Evolutionary conservation across 2,797 vertebrate genomes (phyloP).

Genomic region (Leucoraja ocellata): DNA sequence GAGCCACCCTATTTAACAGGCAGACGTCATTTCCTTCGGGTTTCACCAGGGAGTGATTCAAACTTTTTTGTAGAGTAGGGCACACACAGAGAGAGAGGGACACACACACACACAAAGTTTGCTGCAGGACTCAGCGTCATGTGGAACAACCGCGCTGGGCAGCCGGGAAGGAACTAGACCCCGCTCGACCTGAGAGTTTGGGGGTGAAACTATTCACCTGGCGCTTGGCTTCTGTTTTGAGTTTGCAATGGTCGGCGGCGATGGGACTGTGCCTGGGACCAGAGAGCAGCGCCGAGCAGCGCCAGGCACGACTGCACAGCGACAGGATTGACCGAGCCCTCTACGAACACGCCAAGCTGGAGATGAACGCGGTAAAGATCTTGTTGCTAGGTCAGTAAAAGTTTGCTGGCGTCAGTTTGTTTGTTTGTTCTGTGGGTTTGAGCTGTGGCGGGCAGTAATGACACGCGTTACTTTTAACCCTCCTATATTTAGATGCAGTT

Average conservation of each 20-base stretch:
- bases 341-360: slow-evolving; percentile 52
- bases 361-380: slow-evolving; percentile 57
- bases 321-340: slow-evolving; percentile 57
- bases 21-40: slow-evolving; percentile 27
- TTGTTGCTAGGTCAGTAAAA: slow-evolving; percentile 58
- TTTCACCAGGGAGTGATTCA: neutral
- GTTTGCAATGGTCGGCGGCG: slow-evolving; percentile 49
- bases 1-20: neutral
- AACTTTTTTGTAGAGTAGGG: neutral
- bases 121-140: neutral
- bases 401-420: no score
- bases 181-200: neutral
- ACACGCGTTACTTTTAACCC: neutral
- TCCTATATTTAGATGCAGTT: neutral
- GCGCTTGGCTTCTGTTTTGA: neutral
- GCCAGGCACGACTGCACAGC: slow-evolving; percentile 54
- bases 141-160: no score
- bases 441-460: neutral
- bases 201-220: neutral
- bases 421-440: no score
- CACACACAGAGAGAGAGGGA: neutral
- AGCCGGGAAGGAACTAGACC: no score
- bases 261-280: slow-evolving; percentile 60
- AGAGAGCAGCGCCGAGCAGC: slow-evolving; percentile 53
- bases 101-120: no score